phyloP scores from a whole-genome alignment of 2,888 invertebrate genomes.

The Eumacrocentrus americanus region DNA sequence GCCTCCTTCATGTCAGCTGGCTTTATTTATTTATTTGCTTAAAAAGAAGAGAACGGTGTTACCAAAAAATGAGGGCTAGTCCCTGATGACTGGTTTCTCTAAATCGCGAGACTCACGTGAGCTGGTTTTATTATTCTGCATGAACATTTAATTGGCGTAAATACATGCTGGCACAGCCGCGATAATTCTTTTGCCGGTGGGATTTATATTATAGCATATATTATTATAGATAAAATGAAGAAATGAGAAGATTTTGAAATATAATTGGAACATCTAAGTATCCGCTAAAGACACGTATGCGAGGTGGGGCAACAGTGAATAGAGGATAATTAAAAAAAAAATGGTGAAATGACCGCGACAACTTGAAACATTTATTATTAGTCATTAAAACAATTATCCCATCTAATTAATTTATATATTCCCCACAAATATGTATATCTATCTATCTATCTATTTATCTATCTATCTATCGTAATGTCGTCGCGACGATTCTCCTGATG shows the following conservation, averaged over 20 bases:
- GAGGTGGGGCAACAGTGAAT: background rate
- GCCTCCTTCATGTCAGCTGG: background rate
- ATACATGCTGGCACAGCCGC: conserved; percentile 37
- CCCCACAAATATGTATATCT: no score
- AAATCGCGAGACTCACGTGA: background rate
- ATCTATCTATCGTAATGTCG: no score
- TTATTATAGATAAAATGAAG: background rate
- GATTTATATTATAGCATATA: background rate
- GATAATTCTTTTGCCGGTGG: background rate
- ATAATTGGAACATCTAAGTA: conserved; percentile 10
- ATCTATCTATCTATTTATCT: no score
- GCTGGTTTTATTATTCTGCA: conserved; percentile 16
- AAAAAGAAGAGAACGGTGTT: background rate
- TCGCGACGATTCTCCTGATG: background rate
- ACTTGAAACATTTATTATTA: background rate
- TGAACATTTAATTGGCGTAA: conserved; percentile 35
- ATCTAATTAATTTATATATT: no score
- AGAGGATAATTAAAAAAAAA: conserved; percentile 4
- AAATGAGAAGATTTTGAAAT: conserved; percentile 4
- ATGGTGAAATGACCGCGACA: conserved; percentile 3
- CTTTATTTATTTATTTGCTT: background rate
- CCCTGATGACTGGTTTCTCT: conserved; percentile 1
- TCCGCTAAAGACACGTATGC: conserved; percentile 1
- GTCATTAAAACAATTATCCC: conserved; percentile 7
- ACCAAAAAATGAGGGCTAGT: conserved; percentile 3